A percentile compares a stretch with the other conserved stretches of the same genome.
Evolutionary conservation across 2,113 vertebrate species (phyloP).

Genomic region (Macaca fascicularis): T2T-MFA8v1.1 NC_088379.1:8035001-8035500

Average conservation of each 20-base stretch:
- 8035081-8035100: accelerated
- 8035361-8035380: accelerated
- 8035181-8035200: accelerated
- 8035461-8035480: too few species aligned
- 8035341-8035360: neutral
- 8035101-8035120: accelerated
- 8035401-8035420: accelerated
- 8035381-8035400: neutral
- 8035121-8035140: neutral
- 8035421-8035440: too few species aligned
- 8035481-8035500: too few species aligned
- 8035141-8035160: accelerated
- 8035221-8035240: neutral
- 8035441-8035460: neutral
- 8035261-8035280: accelerated
- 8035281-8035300: neutral
- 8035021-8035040: neutral
- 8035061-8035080: accelerated
- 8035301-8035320: neutral
- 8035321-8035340: neutral
- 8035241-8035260: accelerated
- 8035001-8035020: neutral
- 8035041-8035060: neutral
- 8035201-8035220: too few species aligned
- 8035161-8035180: neutral